These are phyloP conservation scores for Crossocerus cetratus DNA, from an alignment of 2,888 invertebrate species.

Conservation along the genomic window DNA sequence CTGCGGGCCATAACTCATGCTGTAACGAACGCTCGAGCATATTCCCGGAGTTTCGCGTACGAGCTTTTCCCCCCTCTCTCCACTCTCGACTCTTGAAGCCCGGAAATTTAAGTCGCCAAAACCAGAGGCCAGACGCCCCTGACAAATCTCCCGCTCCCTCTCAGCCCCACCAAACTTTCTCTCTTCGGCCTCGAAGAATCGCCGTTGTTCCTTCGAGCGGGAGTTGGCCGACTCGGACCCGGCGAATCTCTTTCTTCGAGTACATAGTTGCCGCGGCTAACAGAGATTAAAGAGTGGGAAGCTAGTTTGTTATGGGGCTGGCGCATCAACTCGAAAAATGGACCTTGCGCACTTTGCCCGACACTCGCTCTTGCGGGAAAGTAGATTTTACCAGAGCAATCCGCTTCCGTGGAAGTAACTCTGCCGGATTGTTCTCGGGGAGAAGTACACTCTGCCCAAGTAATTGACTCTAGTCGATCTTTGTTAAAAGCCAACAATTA, in stretches of 20 bases:
- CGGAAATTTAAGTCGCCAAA: slow-evolving; percentile 43
- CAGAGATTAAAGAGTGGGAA: too few species aligned
- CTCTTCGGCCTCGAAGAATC: slow-evolving; percentile 1
- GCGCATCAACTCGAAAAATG: too few species aligned
- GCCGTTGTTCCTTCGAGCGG: slow-evolving; percentile 1
- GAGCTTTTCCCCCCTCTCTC: slow-evolving; percentile 16
- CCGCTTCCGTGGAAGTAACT: too few species aligned
- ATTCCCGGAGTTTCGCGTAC: slow-evolving; percentile 32
- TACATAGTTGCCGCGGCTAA: too few species aligned
- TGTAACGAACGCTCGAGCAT: slow-evolving; percentile 40
- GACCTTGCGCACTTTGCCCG: not conserved
- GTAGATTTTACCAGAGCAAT: too few species aligned
- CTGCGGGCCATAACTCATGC: slow-evolving; percentile 29
- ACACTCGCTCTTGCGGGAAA: not conserved
- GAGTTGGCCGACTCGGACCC: too few species aligned
- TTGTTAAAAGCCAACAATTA: too few species aligned
- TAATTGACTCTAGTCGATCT: too few species aligned
- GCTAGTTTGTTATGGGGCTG: too few species aligned
- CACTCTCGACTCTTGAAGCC: not conserved
- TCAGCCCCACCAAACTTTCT: not conserved
- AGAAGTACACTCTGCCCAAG: too few species aligned
- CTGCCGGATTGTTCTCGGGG: too few species aligned
- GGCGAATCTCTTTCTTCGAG: too few species aligned
- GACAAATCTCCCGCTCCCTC: slow-evolving; percentile 37
- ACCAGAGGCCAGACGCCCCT: slow-evolving; percentile 29